phyloP scores from a whole-genome alignment of 2,113 vertebrate genomes.

The Orthonyx spaldingii region DNA sequence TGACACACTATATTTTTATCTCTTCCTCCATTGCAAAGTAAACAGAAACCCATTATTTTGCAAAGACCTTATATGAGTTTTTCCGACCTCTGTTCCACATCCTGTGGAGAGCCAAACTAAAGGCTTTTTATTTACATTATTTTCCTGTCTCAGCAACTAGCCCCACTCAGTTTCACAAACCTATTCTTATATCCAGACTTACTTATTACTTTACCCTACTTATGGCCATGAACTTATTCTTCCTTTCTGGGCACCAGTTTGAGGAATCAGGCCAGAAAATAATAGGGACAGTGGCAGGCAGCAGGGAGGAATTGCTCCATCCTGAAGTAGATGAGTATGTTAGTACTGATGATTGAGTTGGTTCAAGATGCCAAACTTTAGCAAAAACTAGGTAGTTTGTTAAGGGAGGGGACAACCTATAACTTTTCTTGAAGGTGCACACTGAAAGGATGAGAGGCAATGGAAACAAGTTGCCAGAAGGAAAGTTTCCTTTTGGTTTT shows the following conservation, averaged over 20 bases:
- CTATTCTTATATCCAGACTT: neutral
- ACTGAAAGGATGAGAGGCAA: neutral
- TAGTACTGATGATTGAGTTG: neutral
- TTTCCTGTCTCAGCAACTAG: neutral
- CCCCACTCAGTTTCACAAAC: neutral
- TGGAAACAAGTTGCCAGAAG: neutral
- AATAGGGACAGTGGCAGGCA: neutral
- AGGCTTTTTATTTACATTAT: neutral
- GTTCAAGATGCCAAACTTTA: neutral
- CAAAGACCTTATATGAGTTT: neutral
- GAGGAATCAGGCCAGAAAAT: neutral
- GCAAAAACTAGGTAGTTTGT: neutral
- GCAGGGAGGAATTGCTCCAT: neutral
- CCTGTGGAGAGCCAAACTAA: neutral
- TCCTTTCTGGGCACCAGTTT: neutral
- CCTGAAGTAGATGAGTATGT: neutral
- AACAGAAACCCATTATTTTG: neutral
- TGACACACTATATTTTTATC: neutral
- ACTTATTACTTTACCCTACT: neutral
- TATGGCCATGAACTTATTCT: neutral
- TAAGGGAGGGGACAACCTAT: neutral
- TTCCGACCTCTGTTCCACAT: neutral
- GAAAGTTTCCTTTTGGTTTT: neutral
- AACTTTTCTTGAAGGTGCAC: neutral
- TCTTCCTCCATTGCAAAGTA: neutral